Evolutionary conservation across 2,113 vertebrate species (phyloP), one percentile per base, ranked within the genome.

Genomic region (Calyptommatus sinebrachiatus): DNA sequence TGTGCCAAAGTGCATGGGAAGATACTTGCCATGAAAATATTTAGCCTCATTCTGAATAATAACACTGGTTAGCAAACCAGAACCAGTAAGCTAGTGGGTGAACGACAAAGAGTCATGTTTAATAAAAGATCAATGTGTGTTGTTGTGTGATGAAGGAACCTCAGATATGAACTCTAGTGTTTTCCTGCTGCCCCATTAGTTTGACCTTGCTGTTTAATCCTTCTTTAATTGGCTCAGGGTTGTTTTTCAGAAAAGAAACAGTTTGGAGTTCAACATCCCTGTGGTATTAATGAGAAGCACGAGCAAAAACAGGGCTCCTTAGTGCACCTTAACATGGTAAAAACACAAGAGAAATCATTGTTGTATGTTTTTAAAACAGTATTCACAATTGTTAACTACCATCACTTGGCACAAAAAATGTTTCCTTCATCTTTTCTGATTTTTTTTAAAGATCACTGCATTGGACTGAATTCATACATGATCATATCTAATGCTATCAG

Each of bases 181-280:
- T 57, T 18, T 18, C 53, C 53, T 57, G 14, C 4, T 57, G 14
- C 16, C 50, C 53, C 16, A 57, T 18, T 57, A 57, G 16, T 57
- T 12, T 57, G 12, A 18, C 18, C 18, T 57, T 57, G 53, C 14
- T 57, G 16, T 11, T 18, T 18, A n/a, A 57, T 57, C 4, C 14
- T 57, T 57, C 14, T 57, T 57, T 7, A 83, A 22, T 73, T 45
- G 83, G 26, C 77, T 78, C 72, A 57, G 68, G 6, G 63, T 75
- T 16, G 66, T 28, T 11, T 57, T 73, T 77, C 87, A 83, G 74
- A 60, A 71, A 82, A 70, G 45, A 85, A 88, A 57, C 72, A 79
- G 0, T 7, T 50, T 6, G 5, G 74, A 74, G 70, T 61, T 69
- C 16, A 75, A 20, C 18, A 18, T 57, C 12, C 53, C 53, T 50